A percentile compares a stretch with the other conserved stretches of the same genome.
Conservation (phyloP, 2,113 vertebrate species). For the Columba livia region DNA sequence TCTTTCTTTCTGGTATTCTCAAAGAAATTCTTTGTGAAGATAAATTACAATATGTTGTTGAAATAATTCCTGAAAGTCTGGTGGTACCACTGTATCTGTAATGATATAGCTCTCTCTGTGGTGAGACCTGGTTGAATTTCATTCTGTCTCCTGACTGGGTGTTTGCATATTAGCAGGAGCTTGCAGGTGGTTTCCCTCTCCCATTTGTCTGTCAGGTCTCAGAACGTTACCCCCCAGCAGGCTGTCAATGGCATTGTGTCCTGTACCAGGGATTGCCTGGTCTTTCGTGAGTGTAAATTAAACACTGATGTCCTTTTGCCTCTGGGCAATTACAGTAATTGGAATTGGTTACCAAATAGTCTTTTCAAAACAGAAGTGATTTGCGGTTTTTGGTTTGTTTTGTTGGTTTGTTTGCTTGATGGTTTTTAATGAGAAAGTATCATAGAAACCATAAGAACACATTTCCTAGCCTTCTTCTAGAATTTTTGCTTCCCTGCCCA, state of each 20-base stretch:
- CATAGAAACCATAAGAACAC: neutral
- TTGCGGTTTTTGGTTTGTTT: neutral
- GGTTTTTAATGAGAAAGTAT: neutral
- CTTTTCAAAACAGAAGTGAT: neutral
- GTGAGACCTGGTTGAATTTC: neutral
- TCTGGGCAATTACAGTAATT: neutral
- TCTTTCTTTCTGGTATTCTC: neutral
- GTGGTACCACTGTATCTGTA: neutral
- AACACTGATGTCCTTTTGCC: neutral
- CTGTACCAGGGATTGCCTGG: neutral
- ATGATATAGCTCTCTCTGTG: neutral
- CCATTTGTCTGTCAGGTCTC: neutral
- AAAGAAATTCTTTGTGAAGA: neutral
- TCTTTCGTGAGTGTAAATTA: neutral
- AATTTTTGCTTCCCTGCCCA: neutral
- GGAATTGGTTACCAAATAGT: neutral
- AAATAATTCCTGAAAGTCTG: neutral
- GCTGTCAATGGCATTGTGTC: neutral
- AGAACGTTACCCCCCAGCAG: neutral
- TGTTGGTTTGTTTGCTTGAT: neutral
- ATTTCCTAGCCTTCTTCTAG: neutral
- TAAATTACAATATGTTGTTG: neutral
- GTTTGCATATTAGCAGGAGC: neutral
- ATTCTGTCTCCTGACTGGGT: neutral
- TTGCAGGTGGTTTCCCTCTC: neutral